A percentile compares a stretch with the other conserved stretches of the same genome.
These are phyloP conservation scores for Saccopteryx bilineata DNA, from an alignment of 2,113 vertebrate species.

Conservation along the genomic window DNA sequence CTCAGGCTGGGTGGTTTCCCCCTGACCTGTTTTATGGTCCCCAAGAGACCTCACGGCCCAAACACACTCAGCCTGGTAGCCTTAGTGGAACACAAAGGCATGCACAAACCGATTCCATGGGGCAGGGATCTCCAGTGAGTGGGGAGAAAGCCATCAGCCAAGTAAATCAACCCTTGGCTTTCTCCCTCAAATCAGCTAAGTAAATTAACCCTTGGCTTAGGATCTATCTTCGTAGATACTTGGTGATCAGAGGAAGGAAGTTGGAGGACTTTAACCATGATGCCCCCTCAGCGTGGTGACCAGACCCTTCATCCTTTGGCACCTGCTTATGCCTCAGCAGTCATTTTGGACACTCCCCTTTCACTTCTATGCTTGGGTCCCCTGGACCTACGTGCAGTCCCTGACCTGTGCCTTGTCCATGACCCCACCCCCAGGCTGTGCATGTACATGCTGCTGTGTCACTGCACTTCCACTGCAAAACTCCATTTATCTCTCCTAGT, in stretches of 20 bases:
- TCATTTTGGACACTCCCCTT: neutral
- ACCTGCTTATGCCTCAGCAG: neutral
- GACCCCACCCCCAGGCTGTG: rapidly evolving
- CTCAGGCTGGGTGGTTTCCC: neutral
- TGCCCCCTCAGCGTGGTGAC: neutral
- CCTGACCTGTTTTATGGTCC: neutral
- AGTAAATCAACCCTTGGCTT: neutral
- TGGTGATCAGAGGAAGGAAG: neutral
- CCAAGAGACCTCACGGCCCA: neutral
- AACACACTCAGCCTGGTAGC: neutral
- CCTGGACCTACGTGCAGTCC: neutral
- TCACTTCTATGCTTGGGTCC: neutral
- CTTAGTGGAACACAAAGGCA: neutral
- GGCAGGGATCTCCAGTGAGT: neutral
- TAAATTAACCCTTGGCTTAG: neutral
- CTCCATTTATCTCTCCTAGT: neutral
- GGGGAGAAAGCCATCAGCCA: neutral
- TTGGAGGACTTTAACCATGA: neutral
- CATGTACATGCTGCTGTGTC: neutral
- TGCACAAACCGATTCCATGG: neutral
- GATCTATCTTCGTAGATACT: neutral
- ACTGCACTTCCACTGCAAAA: neutral
- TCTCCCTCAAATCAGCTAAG: neutral
- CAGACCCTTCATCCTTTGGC: neutral
- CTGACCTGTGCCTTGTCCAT: neutral